A percentile compares a stretch with the other conserved stretches of the same genome.
phyloP scores from a whole-genome alignment of 2,888 invertebrate species.

The Poecilobothrus nobilitatus region DNA sequence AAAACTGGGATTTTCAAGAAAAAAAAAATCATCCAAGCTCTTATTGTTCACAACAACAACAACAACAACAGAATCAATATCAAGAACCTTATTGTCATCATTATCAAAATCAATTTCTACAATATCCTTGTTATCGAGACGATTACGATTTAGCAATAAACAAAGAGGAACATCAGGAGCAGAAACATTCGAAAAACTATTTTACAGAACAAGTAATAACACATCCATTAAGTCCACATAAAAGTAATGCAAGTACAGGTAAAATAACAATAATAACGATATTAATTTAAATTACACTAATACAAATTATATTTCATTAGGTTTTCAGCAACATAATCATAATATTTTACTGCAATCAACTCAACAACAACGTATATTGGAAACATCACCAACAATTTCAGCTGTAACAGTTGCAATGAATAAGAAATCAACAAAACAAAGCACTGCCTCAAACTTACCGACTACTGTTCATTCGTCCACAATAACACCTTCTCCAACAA shows the following conservation, averaged over 20 bases:
- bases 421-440: constrained; percentile 13
- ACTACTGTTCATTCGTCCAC: background rate
- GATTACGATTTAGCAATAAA: constrained; percentile 13
- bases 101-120: constrained; percentile 23
- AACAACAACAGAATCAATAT: constrained; percentile 16
- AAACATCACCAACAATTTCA: constrained; percentile 16
- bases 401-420: constrained; percentile 20
- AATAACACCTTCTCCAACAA: background rate
- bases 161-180: background rate
- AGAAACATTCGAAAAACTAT: background rate
- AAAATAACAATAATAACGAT: constrained; percentile 17
- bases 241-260: background rate
- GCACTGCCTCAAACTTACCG: constrained; percentile 8
- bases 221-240: background rate
- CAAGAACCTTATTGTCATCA: constrained; percentile 22
- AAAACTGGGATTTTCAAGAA: constrained; percentile 41
- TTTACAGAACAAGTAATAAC: background rate
- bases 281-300: constrained; percentile 14
- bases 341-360: constrained; percentile 17
- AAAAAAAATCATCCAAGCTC: constrained; percentile 14
- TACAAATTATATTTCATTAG: constrained; percentile 12
- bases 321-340: constrained; percentile 18
- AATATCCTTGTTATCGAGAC: constrained; percentile 19
- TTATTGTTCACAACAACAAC: constrained; percentile 26
- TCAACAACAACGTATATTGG: constrained; percentile 16